Evolutionary conservation across 2,113 vertebrate genomes (phyloP), one percentile per base, ranked within the genome.

Genomic region (Zosterops lateralis): DNA sequence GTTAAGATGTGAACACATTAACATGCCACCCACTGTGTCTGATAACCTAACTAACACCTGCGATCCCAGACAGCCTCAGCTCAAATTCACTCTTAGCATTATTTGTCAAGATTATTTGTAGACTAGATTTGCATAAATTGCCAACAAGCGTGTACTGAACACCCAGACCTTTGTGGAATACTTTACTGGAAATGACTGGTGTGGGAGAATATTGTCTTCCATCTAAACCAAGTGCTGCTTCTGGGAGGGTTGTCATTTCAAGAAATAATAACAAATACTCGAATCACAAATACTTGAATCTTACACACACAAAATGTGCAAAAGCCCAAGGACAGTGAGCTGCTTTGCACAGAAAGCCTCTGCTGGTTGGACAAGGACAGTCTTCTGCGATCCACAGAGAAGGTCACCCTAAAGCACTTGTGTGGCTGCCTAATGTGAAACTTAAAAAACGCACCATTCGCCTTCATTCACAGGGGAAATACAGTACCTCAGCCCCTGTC

Each of bases 1-100:
- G 84, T 93, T 87, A 83, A 75, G 71, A 89, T n/a, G 10, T 81
- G 90, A 94, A 91, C 66, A 76, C 92, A 95, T 91, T 94, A 91
- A 84, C 95, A 93, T 94, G 92, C 92, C 92, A 66, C 92, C 93
- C 93, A 84, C 87, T 85, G 84, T 89, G 95, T 92, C 94, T 92
- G 89, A 91, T 93, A 96, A 94, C 89, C 95, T 93, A 87, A 54
- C 73, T 31, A 89, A 83, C 94, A 94, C 89, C 77, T 96, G 88
- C 14, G 56, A 76, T 95, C 94, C 91, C 87, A 89, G 85, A 77
- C 84, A 84, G 89, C 80, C 92, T 84, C 84, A 87, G 87, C 77
- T 94, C 81, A 92, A 44, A 86, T 79, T 90, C 54, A 70, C 48
- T 92, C 70, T 62, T 66, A 70, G 73, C n/a, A 54, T 76, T 96